Conservation (phyloP, 2,113 vertebrate genomes). For the Ammodytes dubius region DNA sequence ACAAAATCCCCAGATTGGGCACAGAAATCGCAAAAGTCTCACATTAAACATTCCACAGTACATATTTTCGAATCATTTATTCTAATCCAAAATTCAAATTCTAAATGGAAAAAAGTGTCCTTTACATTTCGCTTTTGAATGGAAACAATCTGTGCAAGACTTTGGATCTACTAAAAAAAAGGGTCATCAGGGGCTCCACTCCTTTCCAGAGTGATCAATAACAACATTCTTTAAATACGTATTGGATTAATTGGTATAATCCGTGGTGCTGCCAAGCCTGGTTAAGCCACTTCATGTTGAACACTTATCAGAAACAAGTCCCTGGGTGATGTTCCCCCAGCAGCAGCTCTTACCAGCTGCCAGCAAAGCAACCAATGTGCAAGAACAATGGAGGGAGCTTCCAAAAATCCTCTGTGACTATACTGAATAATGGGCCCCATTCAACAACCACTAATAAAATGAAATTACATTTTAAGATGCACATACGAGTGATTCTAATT, state of each 20-base stretch:
- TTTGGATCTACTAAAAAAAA: not conserved
- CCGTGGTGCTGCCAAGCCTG: conserved; percentile 12
- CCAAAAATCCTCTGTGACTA: conserved; percentile 4
- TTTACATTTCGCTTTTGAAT: not conserved
- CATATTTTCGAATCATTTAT: not conserved
- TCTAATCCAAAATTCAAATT: not conserved
- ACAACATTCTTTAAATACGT: not conserved
- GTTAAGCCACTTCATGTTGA: conserved; percentile 34
- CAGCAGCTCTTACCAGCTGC: conserved; percentile 48
- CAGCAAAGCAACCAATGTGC: conserved; percentile 33
- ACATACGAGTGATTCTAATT: not conserved
- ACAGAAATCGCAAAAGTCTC: not conserved
- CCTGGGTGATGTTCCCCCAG: conserved; percentile 20
- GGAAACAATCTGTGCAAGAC: not conserved
- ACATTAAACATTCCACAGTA: not conserved
- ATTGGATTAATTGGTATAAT: conserved; percentile 25
- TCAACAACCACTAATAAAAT: not conserved
- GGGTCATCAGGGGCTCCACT: not conserved
- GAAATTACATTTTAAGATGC: not conserved
- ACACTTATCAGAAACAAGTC: conserved; percentile 37
- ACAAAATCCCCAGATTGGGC: conserved; percentile 2
- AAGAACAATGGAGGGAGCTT: conserved; percentile 13
- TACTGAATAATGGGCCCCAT: conserved; percentile 1
- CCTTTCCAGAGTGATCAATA: not conserved
- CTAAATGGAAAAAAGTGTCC: not conserved